A percentile compares a stretch with the other conserved stretches of the same genome.
These are phyloP conservation scores for Isoperla grammatica DNA, from an alignment of 2,888 invertebrate genomes.

Conservation along the genomic window DNA sequence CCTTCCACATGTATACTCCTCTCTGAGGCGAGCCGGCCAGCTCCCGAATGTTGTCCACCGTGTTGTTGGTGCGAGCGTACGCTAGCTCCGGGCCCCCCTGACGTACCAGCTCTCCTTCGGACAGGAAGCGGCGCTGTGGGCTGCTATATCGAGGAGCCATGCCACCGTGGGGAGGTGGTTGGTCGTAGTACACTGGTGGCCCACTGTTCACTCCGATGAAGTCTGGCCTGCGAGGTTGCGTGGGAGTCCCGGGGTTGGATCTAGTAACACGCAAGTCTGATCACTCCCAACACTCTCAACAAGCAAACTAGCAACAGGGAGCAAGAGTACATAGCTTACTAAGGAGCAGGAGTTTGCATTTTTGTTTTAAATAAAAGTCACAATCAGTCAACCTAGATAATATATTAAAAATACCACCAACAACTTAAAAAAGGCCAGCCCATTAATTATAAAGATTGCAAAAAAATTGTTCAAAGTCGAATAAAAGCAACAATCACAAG, in stretches of 20 bases:
- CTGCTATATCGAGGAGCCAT: conserved; percentile 46
- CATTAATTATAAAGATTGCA: background rate
- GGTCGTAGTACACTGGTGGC: conserved; percentile 41
- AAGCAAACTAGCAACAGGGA: background rate
- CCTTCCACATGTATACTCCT: conserved; percentile 74
- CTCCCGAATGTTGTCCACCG: conserved; percentile 82
- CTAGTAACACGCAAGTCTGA: conserved; percentile 43
- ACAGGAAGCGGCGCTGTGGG: conserved; percentile 72
- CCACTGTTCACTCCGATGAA: conserved; percentile 64
- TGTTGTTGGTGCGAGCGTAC: conserved; percentile 65
- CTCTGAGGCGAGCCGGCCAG: conserved; percentile 83
- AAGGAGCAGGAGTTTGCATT: conserved; percentile 16
- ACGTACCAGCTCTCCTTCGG: conserved; percentile 74
- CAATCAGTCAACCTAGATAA: conserved; percentile 11
- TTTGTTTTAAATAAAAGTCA: background rate
- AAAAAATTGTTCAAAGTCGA: background rate
- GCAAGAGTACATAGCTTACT: conserved; percentile 12
- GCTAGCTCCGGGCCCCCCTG: conserved; percentile 48
- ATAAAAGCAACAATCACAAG: conserved; percentile 6
- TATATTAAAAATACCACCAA: background rate
- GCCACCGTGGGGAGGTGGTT: conserved; percentile 40
- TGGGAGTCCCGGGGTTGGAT: conserved; percentile 89
- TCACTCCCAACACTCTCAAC: background rate
- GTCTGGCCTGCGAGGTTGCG: conserved; percentile 81
- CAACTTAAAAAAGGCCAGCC: conserved; percentile 3